Evolutionary conservation across 2,113 vertebrate species (phyloP), one percentile per base, ranked within the genome.

Genomic region (Montifringilla adamsi): DNA sequence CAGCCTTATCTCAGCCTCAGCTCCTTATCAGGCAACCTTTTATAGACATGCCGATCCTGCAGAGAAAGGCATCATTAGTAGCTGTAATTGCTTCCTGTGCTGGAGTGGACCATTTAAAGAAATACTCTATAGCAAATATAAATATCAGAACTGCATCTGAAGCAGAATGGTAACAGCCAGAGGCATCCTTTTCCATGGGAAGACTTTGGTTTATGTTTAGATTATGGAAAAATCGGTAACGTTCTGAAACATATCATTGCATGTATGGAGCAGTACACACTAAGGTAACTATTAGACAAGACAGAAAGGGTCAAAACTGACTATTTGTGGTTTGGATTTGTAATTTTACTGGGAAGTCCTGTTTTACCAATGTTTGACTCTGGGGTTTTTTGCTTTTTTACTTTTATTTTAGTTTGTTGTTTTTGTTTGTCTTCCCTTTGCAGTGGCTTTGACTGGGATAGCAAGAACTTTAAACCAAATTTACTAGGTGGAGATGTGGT

Each of bases 1-100:
- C 63, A 26, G 63, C 13, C 19, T 90, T 91, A 86, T 90, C 64
- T 95, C 79, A 75, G 83, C 47, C 73, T 80, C 43, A 50, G 58
- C 72, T 94, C 55, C 80, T 86, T 87, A 75, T 93, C 85, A 77
- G 50, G 46, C 69, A 92, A 44, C 58, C 88, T 70, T 92, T 91
- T 66, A 67, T 63, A 81, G 74, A 78, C 2, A 5, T 30, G 50
- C 43, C 22, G 13, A 81, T 90, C 76, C 63, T 67, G 52, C 56
- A 75, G 76, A 72, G 83, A 77, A 86, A 78, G 60, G 39, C 79
- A 44, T 77, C 52, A 27, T 93, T 94, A 94, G 76, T 44, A 77
- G 35, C 76, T 95, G 50, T 77, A 90, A 87, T 93, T 92, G 67
- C 59, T 90, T 94, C 77, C 58, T 87, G 18, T 67, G 52, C 52